A percentile compares a stretch with the other conserved stretches of the same genome.
These are phyloP conservation scores for Drosophila kikkawai DNA, from an alignment of 1,140 invertebrate genomes.

Conservation along the genomic window DNA sequence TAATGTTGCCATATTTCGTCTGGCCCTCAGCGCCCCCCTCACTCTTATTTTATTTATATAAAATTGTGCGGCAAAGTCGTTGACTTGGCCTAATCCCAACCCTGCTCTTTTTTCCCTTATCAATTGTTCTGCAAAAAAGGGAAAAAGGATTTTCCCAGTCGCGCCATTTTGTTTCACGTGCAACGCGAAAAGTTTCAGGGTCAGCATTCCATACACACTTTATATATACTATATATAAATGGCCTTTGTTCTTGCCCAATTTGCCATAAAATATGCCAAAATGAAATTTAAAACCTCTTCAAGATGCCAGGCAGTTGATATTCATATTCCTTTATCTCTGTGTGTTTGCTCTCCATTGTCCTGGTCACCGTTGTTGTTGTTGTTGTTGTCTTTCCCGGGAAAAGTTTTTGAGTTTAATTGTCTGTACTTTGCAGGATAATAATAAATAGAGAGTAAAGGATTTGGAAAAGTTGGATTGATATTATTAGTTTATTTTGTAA, in stretches of 20 bases:
- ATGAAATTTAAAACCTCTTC: conserved; percentile 42
- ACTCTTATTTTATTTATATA: conserved; percentile 57
- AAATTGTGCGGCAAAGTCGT: conserved; percentile 39
- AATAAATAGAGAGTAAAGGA: not conserved
- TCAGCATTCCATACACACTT: conserved; percentile 15
- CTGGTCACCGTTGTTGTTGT: not conserved
- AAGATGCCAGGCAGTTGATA: conserved; percentile 19
- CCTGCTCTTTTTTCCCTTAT: conserved; percentile 10
- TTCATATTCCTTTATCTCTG: conserved; percentile 22
- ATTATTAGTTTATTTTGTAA: not conserved
- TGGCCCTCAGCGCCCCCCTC: conserved; percentile 24
- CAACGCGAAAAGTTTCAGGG: conserved; percentile 43
- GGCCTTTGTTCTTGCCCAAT: conserved; percentile 42
- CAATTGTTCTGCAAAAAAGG: conserved; percentile 32
- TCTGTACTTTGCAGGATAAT: not conserved
- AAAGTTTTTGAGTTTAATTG: conserved; percentile 17
- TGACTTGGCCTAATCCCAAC: conserved; percentile 47
- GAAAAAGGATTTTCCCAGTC: conserved; percentile 47
- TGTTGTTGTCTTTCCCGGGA: too few relatives aligned
- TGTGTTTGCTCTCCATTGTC: not conserved
- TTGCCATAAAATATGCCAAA: conserved; percentile 47
- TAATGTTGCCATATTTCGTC: conserved; percentile 79
- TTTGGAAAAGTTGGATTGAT: not conserved
- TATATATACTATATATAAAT: conserved; percentile 1
- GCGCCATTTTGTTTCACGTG: conserved; percentile 58